Base-by-base conservation (phyloP, 1,140 invertebrate genomes). In the Chymomyza costata region DNA sequence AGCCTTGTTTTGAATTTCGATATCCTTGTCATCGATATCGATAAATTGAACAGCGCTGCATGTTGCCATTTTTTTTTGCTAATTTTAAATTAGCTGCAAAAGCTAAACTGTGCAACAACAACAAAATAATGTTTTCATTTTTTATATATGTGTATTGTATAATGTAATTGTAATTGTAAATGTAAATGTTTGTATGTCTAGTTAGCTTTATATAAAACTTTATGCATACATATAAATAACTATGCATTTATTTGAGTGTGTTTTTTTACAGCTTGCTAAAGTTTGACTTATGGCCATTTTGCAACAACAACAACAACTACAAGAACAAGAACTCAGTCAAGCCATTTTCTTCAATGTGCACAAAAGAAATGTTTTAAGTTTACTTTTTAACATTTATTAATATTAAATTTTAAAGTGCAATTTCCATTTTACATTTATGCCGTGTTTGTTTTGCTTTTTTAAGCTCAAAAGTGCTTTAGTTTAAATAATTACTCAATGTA, bases 51-150 rank as follows among this genome's bases (percentile, higher is more conserved):
- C 16, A 38, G 25, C 49, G 49, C 25, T 51, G 63, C 44, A 47
- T 52, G 21, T 65, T 80, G 71, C 71, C 71, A 76, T 64, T 63
- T 64, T n/a, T n/a, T 78, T 70, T 67, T 63, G 71, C 73, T 78
- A 78, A 78, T 78, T 78, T 71, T 51, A 78, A 78, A 78, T 78
- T 78, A 80, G 71, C 48, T 41, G 66, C 73, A 67, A 59, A 45
- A 55, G 14, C 30, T 78, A 67, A 80, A 78, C 70, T 58, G 46
- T 73, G 68, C 58, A 43, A 49, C 31, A 38, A 46, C 31, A 50
- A 48, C 28, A 8, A 8, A 25, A 5, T 25, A 69, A 49, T 69
- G 40, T 43, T 18, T 43, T 25, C 34, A 28, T 51, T 14, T 43
- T 34, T 47, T 54, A 41, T 54, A 47, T 43, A 30, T 65, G 52